Base-by-base conservation (phyloP, 2,888 invertebrate species). In the Calameuta pallipes region DNA sequence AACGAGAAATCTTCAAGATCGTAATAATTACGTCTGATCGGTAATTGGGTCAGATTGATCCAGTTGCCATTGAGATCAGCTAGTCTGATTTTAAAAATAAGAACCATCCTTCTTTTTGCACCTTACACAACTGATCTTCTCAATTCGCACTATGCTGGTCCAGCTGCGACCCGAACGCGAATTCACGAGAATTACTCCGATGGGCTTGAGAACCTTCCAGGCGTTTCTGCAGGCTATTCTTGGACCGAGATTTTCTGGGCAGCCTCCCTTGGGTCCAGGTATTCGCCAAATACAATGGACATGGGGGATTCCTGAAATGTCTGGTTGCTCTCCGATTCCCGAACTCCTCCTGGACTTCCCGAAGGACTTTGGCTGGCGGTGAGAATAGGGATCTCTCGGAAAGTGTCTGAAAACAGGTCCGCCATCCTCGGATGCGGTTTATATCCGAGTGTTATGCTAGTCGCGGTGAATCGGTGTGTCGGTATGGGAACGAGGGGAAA, bases 321-420 rank as follows among this genome's bases (percentile, higher is more conserved):
- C 56, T 2, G 23, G 9, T 23, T 23, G 56, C 1, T 56, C 23
- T 9, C 1, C 56, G 56, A 56, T 56, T 56, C 23, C 56, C 9
- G 1, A 56, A 23, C 23, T 56, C 56, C 56, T 56, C 9, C 23
- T 23, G 56, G 9, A 56, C 23, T 23, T 56, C 56, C 56, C 56
- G 23, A 23, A 56, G 56, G 56, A 56, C 56, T 23, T 56, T 23
- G 23, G 15, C 9, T 23, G 56, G 2, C 69, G 37, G 71, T 31
- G 73, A 78, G 77, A 74, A 36, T 33, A 74, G n/a, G 34, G 76
- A 79, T 56, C 76, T 31, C 31, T 71, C 71, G 15, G 71, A 31
- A 71, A 71, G 31, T 33, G 31, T 23, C 31, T 75, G 82, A 82
- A 84, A 85, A 86, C 85, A 84, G 87, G 85, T 82, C 80, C 80